These are phyloP conservation scores for Pherbina coryleti DNA, from an alignment of 2,888 invertebrate species.

Conservation along the genomic window DNA sequence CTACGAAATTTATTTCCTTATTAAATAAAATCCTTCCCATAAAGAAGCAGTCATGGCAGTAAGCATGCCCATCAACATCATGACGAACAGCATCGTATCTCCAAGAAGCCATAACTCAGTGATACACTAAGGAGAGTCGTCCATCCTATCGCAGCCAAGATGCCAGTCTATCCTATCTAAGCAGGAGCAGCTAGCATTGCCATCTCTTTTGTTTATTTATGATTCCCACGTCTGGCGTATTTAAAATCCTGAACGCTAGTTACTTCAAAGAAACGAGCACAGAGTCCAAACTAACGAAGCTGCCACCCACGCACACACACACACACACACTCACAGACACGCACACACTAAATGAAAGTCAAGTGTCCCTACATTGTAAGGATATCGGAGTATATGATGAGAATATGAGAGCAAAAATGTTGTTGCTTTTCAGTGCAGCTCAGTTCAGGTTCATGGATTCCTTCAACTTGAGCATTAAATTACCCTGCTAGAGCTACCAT, in stretches of 20 bases:
- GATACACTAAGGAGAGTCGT: constrained; percentile 1
- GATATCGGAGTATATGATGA: neutral
- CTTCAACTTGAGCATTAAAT: constrained; percentile 23
- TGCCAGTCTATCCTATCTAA: neutral
- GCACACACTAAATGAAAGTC: constrained; percentile 32
- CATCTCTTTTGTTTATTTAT: constrained; percentile 33
- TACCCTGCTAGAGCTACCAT: constrained; percentile 15
- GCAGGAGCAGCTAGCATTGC: neutral
- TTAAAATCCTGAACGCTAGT: constrained; percentile 18
- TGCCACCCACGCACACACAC: constrained; percentile 44
- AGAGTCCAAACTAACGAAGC: constrained; percentile 4
- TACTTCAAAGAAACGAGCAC: constrained; percentile 10
- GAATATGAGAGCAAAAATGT: constrained; percentile 24
- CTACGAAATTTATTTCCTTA: constrained; percentile 22
- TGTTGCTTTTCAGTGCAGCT: constrained; percentile 1
- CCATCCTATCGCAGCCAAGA: neutral
- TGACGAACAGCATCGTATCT: constrained; percentile 29
- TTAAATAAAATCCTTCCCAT: constrained; percentile 32
- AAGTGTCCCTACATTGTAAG: constrained; percentile 20
- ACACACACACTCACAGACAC: constrained; percentile 26
- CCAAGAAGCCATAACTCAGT: constrained; percentile 21
- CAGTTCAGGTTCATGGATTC: constrained; percentile 20
- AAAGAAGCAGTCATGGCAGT: constrained; percentile 20
- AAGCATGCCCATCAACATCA: constrained; percentile 26
- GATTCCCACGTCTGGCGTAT: constrained; percentile 27